Percentiles rank a stretch among this genome's conserved stretches.
Conservation (phyloP, 37 sponge, comb jelly and placozoan genomes). For the Agelas oroides region DNA sequence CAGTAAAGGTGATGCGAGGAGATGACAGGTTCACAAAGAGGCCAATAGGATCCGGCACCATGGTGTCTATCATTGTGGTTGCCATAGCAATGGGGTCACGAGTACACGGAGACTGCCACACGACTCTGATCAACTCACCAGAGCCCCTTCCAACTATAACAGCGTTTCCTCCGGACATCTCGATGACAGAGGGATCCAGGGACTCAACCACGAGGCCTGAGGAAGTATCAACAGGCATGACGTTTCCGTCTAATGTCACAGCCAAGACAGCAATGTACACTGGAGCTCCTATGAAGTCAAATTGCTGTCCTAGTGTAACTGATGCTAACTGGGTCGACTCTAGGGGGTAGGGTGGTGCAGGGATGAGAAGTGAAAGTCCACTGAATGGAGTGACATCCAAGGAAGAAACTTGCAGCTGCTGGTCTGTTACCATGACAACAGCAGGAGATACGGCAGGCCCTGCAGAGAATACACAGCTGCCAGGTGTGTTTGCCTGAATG, state of each 20-base stretch:
- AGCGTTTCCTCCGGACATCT: neutral
- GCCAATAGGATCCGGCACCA: conserved; percentile 40
- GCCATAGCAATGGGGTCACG: neutral
- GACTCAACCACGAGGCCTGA: conserved; percentile 32
- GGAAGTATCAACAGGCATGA: conserved; percentile 3
- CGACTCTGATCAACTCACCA: conserved; percentile 35
- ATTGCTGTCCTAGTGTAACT: conserved; percentile 21
- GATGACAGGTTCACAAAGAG: conserved; percentile 28
- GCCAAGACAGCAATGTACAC: conserved; percentile 41
- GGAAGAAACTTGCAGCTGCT: conserved; percentile 9
- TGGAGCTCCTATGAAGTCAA: conserved; percentile 12
- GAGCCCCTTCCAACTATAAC: conserved; percentile 30
- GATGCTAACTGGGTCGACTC: conserved; percentile 23
- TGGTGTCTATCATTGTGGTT: neutral
- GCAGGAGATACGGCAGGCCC: conserved; percentile 25
- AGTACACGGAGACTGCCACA: conserved; percentile 44
- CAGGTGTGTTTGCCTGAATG: conserved; percentile 32
- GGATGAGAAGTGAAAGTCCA: conserved; percentile 25
- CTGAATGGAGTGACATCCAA: conserved; percentile 58
- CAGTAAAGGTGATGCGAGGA: conserved; percentile 19
- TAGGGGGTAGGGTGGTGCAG: conserved; percentile 11
- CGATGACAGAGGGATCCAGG: conserved; percentile 40
- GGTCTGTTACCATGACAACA: conserved; percentile 15
- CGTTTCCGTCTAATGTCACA: conserved; percentile 48
- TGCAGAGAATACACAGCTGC: conserved; percentile 54